Base-by-base conservation (phyloP, 2,888 invertebrate genomes). In the Drosophila quasianomalipes region DNA sequence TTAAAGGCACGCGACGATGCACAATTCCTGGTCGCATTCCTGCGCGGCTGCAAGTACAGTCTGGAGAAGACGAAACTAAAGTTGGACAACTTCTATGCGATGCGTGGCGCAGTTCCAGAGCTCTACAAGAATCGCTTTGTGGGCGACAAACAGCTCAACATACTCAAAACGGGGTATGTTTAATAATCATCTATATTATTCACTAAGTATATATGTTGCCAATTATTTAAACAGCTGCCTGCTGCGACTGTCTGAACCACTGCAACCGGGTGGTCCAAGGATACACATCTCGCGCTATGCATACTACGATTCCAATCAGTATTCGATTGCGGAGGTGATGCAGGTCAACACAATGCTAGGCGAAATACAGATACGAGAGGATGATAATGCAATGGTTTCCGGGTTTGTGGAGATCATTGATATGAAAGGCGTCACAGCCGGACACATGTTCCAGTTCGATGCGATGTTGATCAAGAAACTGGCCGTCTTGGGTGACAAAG, bases 391-490 rank as follows among this genome's bases (percentile, higher is more conserved):
- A 55, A 93, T 94, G 82, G 93, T 95, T n/a, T 93, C 94, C 77
- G 95, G 95, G 37, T 94, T 93, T 47, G 70, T 95, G 55, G 94
- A 95, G 39, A 92, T 96, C 47, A 93, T 95, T 22, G 96, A 96
- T 86, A 92, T 95, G 90, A 93, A 94, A 61, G 94, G 94, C 62
- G 93, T 95, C 16, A 94, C 94, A 0, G 88, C 95, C 5, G 94
- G 93, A 6, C 95, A 95, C 74, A 91, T 95, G 31, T 94, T 94
- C 60, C 95, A 95, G 84, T 95, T 95, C 91, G 95, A 95, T 10
- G 95, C 95, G n/a, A 93, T 94, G 0, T 81, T 96, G 33, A 94
- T 95, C 7, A 96, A 95, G 88, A 96, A 96, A 86, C 92, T 94
- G 4, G 94, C 95, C 39, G 94, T 94, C 0, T 92, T 94, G 59